Percentiles rank a stretch among this genome's conserved stretches.
Evolutionary conservation across 2,797 vertebrate genomes (phyloP).

Genomic region (Apodemus agrarius): DNA sequence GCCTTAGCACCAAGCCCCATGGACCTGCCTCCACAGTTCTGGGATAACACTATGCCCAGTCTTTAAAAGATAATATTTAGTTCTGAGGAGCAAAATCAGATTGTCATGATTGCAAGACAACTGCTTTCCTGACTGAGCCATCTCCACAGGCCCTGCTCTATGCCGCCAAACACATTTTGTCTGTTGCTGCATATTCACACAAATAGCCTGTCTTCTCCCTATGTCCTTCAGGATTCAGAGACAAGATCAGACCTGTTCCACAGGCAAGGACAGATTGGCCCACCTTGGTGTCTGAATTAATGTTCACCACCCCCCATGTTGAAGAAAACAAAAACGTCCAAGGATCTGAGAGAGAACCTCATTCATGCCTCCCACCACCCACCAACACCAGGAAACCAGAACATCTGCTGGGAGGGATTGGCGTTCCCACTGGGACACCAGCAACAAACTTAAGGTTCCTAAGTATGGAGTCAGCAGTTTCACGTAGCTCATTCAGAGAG

Average conservation of each 20-base stretch:
- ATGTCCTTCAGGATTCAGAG: constrained; percentile 21
- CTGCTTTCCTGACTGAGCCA: not conserved
- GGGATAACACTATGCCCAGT: not conserved
- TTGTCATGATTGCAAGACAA: not conserved
- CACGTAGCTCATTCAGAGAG: not conserved
- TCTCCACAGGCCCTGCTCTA: not conserved
- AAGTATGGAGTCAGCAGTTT: not conserved
- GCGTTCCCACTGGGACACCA: not conserved
- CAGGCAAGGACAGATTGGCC: constrained; percentile 15
- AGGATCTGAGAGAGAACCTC: not conserved
- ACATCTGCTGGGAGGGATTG: not conserved
- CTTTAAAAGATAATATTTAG: not conserved
- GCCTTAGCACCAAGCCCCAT: not conserved
- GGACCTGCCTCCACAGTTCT: not conserved
- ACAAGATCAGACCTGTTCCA: constrained; percentile 2
- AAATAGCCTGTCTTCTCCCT: constrained; percentile 43
- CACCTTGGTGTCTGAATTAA: constrained; percentile 1
- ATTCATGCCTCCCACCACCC: not conserved
- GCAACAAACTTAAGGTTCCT: not conserved
- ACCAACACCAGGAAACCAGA: not conserved
- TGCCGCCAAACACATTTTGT: not conserved
- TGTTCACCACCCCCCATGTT: not conserved
- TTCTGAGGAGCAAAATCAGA: not conserved
- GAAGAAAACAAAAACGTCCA: not conserved
- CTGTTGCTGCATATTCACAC: not conserved